Evolutionary conservation across 2,888 invertebrate genomes (phyloP), one percentile per base, ranked within the genome.

Genomic region (Lasioglossum lativentre): DNA sequence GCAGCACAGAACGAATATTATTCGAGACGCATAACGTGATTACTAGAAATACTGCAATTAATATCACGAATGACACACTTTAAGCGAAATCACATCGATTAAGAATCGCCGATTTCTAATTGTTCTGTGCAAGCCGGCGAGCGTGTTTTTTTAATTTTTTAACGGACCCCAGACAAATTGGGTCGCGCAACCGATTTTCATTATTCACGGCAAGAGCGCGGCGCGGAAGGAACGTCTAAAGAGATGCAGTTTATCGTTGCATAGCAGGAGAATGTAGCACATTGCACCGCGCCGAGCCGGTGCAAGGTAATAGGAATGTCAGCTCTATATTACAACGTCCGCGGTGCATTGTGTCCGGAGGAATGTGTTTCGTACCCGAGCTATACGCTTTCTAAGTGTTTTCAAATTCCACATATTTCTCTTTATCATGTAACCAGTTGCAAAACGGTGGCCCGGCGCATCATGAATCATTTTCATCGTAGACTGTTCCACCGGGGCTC

Each of bases 261-360:
- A 76, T 66, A 78, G 45, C 73, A 66, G 56, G 83, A 85, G 85
- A 83, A 84, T 84, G 88, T 85, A 71, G 82, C 83, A 78, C 77
- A 84, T 76, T 81, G 86, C 82, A 71, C 59, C 45, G 71, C 47
- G 47, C 47, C 45, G 45, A 16, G 4, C 19, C 77, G 63, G 63
- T 30, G 63, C 79, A 80, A 85, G 83, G 80, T 82, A 80, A 80
- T 78, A 86, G 88, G 90, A 90, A 90, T 88, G 90, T 87, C 86
- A 88, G 84, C 79, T 80, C 77, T 78, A 86, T 86, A 82, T 85
- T 86, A 82, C 80, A 45, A 73, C 70, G 73, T 73, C 77, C 47
- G 66, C 75, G 59, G 75, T 59, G 80, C 68, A 82, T 86, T 87
- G 77, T 86, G 72, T 77, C 78, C 72, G 72, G 40, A 38, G 86